Base-by-base conservation (phyloP, 2,888 invertebrate species). In the Apodemia mormo region DNA sequence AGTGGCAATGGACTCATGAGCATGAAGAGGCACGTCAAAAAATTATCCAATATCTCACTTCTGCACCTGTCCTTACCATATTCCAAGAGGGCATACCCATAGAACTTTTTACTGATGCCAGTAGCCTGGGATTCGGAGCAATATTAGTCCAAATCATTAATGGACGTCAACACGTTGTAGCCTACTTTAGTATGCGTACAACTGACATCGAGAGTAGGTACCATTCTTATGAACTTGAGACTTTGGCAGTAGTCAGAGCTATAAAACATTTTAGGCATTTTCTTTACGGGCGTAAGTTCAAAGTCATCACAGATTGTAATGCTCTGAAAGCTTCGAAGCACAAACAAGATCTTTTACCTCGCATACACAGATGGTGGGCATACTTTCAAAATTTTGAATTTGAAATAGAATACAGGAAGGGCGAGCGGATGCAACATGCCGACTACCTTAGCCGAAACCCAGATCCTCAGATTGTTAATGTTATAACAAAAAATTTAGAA, bases 361-460 rank as follows among this genome's bases (percentile, higher is more conserved):
- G 45, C 45, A 45, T 12, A 45, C 45, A 45, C 45, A 45, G 45
- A 45, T 12, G 45, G 45, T 45, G 12, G 45, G 45, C 12, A 45
- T 45, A 45, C 12, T 3, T 45, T 12, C 45, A 45, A 45, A 45
- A 45, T 45, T 45, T 45, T 12, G 12, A 45, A 45, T 45, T 45
- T 12, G 45, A 12, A 3, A 45, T 45, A 45, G 45, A 45, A 12
- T 45, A 45, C 45, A 45, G 45, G 45, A 45, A 45, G 45, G 45
- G 12, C 45, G 45, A 45, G 61, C 54, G 70, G n/a, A 58, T 75
- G 8, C 75, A 76, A 12, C 79, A 80, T 37, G 81, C 76, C 0
- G 80, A 81, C 30, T 79, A 68, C 14, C 68, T 81, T 1, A 80
- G 79, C 8, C 66, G 80, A 61, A 79, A 80, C 43, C 77, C 76